Evolutionary conservation across 1,140 invertebrate genomes (phyloP).

Genomic region (Drosophila repleta): DNA sequence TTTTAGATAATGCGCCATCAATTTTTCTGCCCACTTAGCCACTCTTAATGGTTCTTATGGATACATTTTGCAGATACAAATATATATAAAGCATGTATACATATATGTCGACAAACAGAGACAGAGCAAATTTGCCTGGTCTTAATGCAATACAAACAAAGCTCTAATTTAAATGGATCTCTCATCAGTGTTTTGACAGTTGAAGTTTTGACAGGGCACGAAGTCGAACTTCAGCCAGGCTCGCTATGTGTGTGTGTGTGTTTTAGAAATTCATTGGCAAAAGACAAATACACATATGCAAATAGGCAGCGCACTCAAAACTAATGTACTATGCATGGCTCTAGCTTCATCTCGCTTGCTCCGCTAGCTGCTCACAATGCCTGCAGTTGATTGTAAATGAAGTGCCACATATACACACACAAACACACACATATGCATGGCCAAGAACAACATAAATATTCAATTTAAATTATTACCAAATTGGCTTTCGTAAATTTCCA

Average conservation of each 20-base stretch:
- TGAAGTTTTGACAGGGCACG: constrained; percentile 67
- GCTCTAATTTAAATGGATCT: constrained; percentile 74
- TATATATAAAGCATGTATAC: constrained; percentile 17
- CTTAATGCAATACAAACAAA: constrained; percentile 78
- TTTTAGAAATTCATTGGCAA: constrained; percentile 79
- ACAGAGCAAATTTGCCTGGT: constrained; percentile 57
- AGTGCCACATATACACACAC: constrained; percentile 32
- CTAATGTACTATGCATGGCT: constrained; percentile 70
- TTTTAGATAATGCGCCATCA: constrained; percentile 27
- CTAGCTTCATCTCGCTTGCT: constrained; percentile 20
- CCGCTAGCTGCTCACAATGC: constrained; percentile 48
- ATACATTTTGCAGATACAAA: constrained; percentile 19
- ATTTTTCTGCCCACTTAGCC: constrained; percentile 15
- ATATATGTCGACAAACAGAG: constrained; percentile 19
- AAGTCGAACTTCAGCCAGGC: constrained; percentile 3
- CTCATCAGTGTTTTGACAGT: constrained; percentile 76
- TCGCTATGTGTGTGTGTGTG: constrained; percentile 23
- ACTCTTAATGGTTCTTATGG: constrained; percentile 6
- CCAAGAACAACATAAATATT: constrained; percentile 72
- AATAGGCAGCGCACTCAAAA: constrained; percentile 74
- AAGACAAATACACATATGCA: constrained; percentile 80
- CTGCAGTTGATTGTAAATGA: constrained; percentile 72
- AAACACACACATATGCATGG: constrained; percentile 9
- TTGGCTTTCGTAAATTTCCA: constrained; percentile 80
- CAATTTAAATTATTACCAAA: constrained; percentile 82